A percentile compares a stretch with the other conserved stretches of the same genome.
Conservation (phyloP, 2,888 invertebrate species). For the Amphipyra berbera region DNA sequence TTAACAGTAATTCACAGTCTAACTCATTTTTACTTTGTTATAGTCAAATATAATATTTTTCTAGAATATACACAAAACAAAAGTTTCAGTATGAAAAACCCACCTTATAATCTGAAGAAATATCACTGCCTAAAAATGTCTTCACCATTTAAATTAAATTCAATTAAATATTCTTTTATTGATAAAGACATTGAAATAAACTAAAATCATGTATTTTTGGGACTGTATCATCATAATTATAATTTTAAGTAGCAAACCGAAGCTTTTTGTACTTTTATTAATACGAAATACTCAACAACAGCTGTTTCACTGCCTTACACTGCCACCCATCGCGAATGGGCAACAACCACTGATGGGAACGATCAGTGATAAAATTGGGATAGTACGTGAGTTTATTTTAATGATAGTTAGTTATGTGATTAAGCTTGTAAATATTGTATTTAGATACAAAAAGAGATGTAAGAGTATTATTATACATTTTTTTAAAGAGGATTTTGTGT, state of each 20-base stretch:
- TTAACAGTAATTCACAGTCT: too few relatives aligned
- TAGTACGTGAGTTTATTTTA: slow-evolving; percentile 74
- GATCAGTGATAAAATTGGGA: slow-evolving; percentile 48
- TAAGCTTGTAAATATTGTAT: slow-evolving; percentile 89
- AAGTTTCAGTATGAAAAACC: slow-evolving; percentile 9
- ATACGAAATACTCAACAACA: slow-evolving; percentile 60
- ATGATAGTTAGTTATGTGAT: slow-evolving; percentile 68
- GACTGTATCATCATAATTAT: slow-evolving; percentile 67
- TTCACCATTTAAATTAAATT: background rate
- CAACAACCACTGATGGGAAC: slow-evolving; percentile 51
- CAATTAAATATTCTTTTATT: background rate
- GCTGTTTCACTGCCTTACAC: slow-evolving; percentile 70
- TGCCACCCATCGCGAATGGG: slow-evolving; percentile 58
- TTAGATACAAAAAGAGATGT: slow-evolving; percentile 86
- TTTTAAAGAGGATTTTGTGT: slow-evolving; percentile 58
- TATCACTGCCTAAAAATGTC: slow-evolving; percentile 11
- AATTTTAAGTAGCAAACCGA: slow-evolving; percentile 62
- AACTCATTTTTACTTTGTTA: too few relatives aligned
- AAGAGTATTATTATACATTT: slow-evolving; percentile 87
- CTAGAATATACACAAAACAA: background rate
- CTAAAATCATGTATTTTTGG: slow-evolving; percentile 79
- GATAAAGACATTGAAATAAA: slow-evolving; percentile 1
- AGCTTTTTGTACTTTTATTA: slow-evolving; percentile 56
- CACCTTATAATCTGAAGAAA: slow-evolving; percentile 34
- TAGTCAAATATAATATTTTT: too few relatives aligned